These are phyloP conservation scores for Pyrochroa serraticornis DNA, from an alignment of 2,888 invertebrate genomes.

Conservation along the genomic window DNA sequence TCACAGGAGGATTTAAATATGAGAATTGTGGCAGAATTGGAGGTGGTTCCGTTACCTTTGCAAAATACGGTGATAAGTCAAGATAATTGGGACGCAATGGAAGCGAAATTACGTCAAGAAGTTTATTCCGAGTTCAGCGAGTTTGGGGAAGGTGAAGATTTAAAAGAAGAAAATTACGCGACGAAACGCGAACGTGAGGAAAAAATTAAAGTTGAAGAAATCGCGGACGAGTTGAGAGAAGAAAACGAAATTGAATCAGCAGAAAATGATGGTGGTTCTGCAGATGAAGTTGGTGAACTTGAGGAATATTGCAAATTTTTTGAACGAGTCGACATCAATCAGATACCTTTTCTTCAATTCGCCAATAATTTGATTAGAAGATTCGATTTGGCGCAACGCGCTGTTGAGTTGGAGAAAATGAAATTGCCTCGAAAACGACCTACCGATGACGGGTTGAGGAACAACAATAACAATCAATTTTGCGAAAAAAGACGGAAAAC, in stretches of 20 bases:
- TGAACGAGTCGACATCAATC: too few species aligned
- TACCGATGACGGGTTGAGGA: constrained; percentile 7
- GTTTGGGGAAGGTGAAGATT: constrained; percentile 18
- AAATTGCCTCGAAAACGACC: too few species aligned
- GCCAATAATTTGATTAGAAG: too few species aligned
- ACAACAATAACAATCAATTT: constrained; percentile 6
- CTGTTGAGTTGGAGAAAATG: too few species aligned
- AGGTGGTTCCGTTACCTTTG: constrained; percentile 19
- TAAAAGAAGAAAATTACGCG: background rate
- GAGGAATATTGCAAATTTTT: background rate
- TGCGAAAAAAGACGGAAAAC: background rate
- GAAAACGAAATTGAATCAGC: too few species aligned
- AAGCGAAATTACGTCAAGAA: constrained; percentile 52
- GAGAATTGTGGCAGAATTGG: constrained; percentile 9
- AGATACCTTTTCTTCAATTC: too few species aligned
- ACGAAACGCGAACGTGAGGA: too few species aligned
- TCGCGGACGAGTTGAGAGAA: too few species aligned
- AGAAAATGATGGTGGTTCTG: too few species aligned
- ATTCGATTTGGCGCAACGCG: too few species aligned
- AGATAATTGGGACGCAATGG: constrained; percentile 54
- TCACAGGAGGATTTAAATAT: background rate
- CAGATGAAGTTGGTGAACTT: too few species aligned
- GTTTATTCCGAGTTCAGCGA: constrained; percentile 34
- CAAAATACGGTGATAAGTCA: constrained; percentile 49
- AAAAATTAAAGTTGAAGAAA: too few species aligned